A percentile compares a stretch with the other conserved stretches of the same genome.
phyloP scores from a whole-genome alignment of 2,888 invertebrate genomes.

The Apamea monoglypha region DNA sequence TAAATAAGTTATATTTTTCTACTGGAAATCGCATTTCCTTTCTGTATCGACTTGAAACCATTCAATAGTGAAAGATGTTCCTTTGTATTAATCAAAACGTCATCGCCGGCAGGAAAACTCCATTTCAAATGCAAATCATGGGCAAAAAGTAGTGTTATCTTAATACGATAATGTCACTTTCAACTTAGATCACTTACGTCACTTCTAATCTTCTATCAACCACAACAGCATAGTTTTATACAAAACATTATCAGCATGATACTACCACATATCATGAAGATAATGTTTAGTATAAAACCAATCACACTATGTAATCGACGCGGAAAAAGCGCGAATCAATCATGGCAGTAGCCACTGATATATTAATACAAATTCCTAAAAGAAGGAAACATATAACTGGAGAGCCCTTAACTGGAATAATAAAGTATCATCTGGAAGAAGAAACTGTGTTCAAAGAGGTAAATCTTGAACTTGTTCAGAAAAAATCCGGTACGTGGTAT shows the following conservation, averaged over 20 bases:
- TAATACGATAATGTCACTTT: background rate
- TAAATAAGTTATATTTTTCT: too few species aligned
- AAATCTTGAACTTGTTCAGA: slow-evolving; percentile 18
- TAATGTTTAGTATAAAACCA: slow-evolving; percentile 50
- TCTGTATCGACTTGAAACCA: background rate
- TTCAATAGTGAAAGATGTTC: accelerated
- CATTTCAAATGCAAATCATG: background rate
- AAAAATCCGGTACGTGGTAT: slow-evolving; percentile 19
- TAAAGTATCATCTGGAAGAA: slow-evolving; percentile 42
- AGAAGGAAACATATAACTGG: background rate
- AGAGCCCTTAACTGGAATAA: slow-evolving; percentile 39
- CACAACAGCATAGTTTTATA: slow-evolving; percentile 17
- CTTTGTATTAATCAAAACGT: background rate
- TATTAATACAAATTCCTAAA: slow-evolving; percentile 49
- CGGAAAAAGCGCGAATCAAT: slow-evolving; percentile 24
- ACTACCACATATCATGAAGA: slow-evolving; percentile 30
- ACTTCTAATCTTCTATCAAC: slow-evolving; percentile 40
- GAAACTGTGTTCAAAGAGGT: slow-evolving; percentile 39
- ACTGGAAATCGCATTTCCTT: background rate
- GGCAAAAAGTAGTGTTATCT: background rate
- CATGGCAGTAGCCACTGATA: slow-evolving; percentile 39
- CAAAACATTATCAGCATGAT: slow-evolving; percentile 25
- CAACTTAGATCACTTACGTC: slow-evolving; percentile 28
- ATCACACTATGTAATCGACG: slow-evolving; percentile 43
- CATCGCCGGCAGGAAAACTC: background rate